phyloP scores from a whole-genome alignment of 2,888 invertebrate genomes.

The Caenorhabditis sulstoni region DNA sequence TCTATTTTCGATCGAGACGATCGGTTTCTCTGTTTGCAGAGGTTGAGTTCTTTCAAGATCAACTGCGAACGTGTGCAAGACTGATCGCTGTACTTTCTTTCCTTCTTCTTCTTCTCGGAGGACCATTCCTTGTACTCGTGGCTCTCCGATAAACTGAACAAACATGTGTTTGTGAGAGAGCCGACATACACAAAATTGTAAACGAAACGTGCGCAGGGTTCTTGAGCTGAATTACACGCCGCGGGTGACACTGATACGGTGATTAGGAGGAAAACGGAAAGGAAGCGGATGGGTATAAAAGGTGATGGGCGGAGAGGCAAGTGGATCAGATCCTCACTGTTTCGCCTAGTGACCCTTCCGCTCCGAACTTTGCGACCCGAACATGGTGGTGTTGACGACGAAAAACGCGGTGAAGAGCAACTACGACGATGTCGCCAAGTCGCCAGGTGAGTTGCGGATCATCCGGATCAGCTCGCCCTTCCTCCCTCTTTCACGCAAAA shows the following conservation, averaged over 20 bases:
- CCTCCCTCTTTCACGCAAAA: not conserved
- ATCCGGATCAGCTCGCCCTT: not conserved
- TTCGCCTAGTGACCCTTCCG: not conserved
- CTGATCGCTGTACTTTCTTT: conserved; percentile 44
- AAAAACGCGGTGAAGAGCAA: conserved; percentile 42
- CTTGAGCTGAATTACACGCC: conserved; percentile 45
- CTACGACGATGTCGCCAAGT: conserved; percentile 41
- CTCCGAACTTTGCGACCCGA: not conserved
- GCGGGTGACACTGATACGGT: conserved; percentile 23
- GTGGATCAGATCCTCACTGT: not conserved
- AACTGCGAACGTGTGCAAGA: conserved; percentile 39
- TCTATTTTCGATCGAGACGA: not conserved
- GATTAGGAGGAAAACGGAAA: conserved; percentile 13
- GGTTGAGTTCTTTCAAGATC: conserved; percentile 34
- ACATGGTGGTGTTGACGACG: conserved; percentile 41
- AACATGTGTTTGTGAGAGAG: conserved; percentile 37
- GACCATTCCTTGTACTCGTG: not conserved
- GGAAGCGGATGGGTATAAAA: not conserved
- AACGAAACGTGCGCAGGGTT: conserved; percentile 51
- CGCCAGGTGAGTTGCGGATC: conserved; percentile 32
- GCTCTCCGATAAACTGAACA: conserved; percentile 37
- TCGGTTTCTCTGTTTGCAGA: conserved; percentile 37
- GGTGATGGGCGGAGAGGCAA: not conserved
- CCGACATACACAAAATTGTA: conserved; percentile 37
- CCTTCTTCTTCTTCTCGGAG: not conserved